Evolutionary conservation across 2,888 invertebrate species (phyloP).

Genomic region (Ochropacha duplaris): DNA sequence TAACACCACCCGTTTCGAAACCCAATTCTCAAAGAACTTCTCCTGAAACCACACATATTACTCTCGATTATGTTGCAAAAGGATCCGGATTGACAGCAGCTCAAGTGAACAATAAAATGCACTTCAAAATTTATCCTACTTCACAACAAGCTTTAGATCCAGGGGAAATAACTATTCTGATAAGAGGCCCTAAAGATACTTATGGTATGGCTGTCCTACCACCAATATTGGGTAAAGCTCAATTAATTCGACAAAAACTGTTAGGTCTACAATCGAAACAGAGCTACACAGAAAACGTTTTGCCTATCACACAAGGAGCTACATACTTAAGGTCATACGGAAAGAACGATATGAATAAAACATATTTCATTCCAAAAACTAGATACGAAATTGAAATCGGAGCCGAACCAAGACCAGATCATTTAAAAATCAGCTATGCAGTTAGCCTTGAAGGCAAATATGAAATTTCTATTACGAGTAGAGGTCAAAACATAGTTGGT

Average conservation of each 20-base stretch:
- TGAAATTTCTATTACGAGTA: slow-evolving; percentile 81
- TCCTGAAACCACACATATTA: slow-evolving; percentile 63
- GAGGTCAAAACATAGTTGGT: slow-evolving; percentile 82
- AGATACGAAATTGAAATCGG: slow-evolving; percentile 79
- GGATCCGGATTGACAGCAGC: slow-evolving; percentile 84
- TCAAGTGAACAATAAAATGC: slow-evolving; percentile 78
- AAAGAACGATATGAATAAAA: slow-evolving; percentile 74
- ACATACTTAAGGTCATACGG: slow-evolving; percentile 71
- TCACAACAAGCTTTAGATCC: slow-evolving; percentile 75
- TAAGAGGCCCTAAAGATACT: slow-evolving; percentile 74
- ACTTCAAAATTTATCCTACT: slow-evolving; percentile 84
- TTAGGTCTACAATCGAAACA: slow-evolving; percentile 65
- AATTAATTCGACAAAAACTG: slow-evolving; percentile 70
- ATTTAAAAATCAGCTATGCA: slow-evolving; percentile 77
- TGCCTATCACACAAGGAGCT: slow-evolving; percentile 74
- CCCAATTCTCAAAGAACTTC: slow-evolving; percentile 61
- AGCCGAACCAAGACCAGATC: slow-evolving; percentile 68
- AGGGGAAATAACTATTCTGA: slow-evolving; percentile 73
- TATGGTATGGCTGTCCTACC: slow-evolving; percentile 73
- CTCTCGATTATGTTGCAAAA: slow-evolving; percentile 81
- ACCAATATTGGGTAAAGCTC: slow-evolving; percentile 74
- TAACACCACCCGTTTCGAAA: slow-evolving; percentile 68
- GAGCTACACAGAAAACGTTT: slow-evolving; percentile 60
- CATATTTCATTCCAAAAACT: slow-evolving; percentile 74
- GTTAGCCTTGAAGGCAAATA: slow-evolving; percentile 81